Percentiles rank a stretch among this genome's conserved stretches.
Evolutionary conservation across 2,888 invertebrate genomes (phyloP).

Genomic region (Buathra laborator): DNA sequence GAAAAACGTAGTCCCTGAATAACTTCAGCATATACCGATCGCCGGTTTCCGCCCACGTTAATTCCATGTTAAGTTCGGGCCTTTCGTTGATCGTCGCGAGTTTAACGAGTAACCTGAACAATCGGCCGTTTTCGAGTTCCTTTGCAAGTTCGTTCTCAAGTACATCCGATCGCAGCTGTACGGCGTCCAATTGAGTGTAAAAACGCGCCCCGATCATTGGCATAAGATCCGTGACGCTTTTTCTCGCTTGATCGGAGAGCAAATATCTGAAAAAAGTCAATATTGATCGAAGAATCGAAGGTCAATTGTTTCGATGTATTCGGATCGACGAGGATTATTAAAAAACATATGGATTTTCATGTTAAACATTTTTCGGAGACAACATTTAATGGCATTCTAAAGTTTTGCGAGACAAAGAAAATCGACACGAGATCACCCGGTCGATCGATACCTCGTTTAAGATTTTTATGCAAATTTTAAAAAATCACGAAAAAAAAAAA

Average conservation of each 20-base stretch:
- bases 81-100: conserved; percentile 97
- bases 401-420: background rate
- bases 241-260: conserved; percentile 89
- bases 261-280: conserved; percentile 88
- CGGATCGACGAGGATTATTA: background rate
- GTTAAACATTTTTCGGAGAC: background rate
- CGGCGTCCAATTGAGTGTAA: conserved; percentile 97
- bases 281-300: background rate
- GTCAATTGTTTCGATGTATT: no score
- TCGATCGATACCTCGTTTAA: background rate
- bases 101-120: conserved; percentile 96
- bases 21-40: conserved; percentile 99
- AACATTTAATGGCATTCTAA: conserved; percentile 12
- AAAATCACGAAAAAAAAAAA: background rate
- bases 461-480: background rate
- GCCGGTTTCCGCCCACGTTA: conserved; percentile 98
- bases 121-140: conserved; percentile 97
- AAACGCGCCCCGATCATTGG: conserved; percentile 99
- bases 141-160: conserved; percentile 96
- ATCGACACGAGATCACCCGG: background rate
- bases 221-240: conserved; percentile 98
- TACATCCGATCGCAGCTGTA: conserved; percentile 94
- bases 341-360: background rate
- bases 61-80: conserved; percentile 97
- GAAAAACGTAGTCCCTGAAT: conserved; percentile 98